phyloP scores from a whole-genome alignment of 2,888 invertebrate species.

The Cheilosia urbana region DNA sequence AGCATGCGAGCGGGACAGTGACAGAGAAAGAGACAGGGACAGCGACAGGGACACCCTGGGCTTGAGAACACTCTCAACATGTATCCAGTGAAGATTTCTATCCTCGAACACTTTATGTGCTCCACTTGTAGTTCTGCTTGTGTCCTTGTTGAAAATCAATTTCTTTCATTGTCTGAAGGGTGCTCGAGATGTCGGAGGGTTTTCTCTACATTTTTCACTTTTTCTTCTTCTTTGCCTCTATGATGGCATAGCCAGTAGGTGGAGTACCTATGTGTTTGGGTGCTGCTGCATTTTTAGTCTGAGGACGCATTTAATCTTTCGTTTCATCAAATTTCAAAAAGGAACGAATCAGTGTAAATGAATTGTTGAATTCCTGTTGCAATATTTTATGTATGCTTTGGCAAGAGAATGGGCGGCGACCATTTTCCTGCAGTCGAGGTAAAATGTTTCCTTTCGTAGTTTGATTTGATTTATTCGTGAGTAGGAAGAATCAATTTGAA shows the following conservation, averaged over 20 bases:
- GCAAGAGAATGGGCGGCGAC: background rate
- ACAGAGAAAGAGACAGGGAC: background rate
- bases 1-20: slow-evolving; percentile 21
- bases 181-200: slow-evolving; percentile 59
- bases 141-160: slow-evolving; percentile 76
- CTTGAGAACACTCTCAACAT: slow-evolving; percentile 71
- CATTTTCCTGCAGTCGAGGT: slow-evolving; percentile 30
- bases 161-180: slow-evolving; percentile 75
- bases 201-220: slow-evolving; percentile 19
- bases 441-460: background rate
- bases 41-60: slow-evolving; percentile 38
- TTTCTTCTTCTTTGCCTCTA: slow-evolving; percentile 1
- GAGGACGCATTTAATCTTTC: slow-evolving; percentile 72
- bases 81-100: slow-evolving; percentile 74
- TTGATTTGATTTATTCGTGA: slow-evolving; percentile 31
- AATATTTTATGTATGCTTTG: slow-evolving; percentile 52
- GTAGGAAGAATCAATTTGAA: slow-evolving; percentile 4
- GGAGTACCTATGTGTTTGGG: slow-evolving; percentile 39
- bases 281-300: slow-evolving; percentile 31
- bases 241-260: background rate
- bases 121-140: slow-evolving; percentile 71
- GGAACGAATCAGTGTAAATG: slow-evolving; percentile 70
- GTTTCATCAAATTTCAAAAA: slow-evolving; percentile 63
- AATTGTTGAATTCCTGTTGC: slow-evolving; percentile 70
- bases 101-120: slow-evolving; percentile 74